Conservation (phyloP, 2,888 invertebrate genomes). For the Drosophila nr. fundita region DNA sequence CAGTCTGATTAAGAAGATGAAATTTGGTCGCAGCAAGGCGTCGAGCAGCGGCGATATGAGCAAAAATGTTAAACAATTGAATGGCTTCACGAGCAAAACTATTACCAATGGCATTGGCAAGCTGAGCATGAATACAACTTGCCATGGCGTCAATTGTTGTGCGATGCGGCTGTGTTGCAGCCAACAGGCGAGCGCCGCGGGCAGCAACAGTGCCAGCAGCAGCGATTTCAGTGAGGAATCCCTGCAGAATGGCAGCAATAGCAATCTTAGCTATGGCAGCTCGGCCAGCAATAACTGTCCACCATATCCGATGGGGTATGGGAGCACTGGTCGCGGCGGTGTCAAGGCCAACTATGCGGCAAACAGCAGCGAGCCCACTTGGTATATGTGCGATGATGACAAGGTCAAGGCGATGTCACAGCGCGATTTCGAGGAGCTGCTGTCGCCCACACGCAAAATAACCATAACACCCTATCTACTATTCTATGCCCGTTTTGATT, state of each 20-base stretch:
- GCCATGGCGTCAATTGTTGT: constrained; percentile 87
- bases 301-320: constrained; percentile 80
- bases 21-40: constrained; percentile 84
- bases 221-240: constrained; percentile 81
- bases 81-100: constrained; percentile 82
- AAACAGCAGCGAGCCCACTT: constrained; percentile 85
- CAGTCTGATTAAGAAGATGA: constrained; percentile 84
- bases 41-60: constrained; percentile 85
- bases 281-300: constrained; percentile 33
- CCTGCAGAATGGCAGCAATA: constrained; percentile 78
- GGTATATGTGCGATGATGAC: constrained; percentile 96
- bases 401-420: constrained; percentile 91
- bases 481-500: constrained; percentile 90
- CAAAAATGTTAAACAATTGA: constrained; percentile 84
- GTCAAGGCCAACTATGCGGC: constrained; percentile 60
- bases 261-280: constrained; percentile 64
- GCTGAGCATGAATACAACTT: constrained; percentile 84
- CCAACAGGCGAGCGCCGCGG: constrained; percentile 56
- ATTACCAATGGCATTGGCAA: constrained; percentile 85
- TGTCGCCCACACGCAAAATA: constrained; percentile 90
- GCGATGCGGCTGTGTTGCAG: constrained; percentile 85
- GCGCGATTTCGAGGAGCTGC: constrained; percentile 91
- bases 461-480: constrained; percentile 94
- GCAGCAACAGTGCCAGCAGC: constrained; percentile 71
- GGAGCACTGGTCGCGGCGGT: constrained; percentile 82